Conservation (phyloP, 2,113 vertebrate species). For the Barnardius zonarius region DNA sequence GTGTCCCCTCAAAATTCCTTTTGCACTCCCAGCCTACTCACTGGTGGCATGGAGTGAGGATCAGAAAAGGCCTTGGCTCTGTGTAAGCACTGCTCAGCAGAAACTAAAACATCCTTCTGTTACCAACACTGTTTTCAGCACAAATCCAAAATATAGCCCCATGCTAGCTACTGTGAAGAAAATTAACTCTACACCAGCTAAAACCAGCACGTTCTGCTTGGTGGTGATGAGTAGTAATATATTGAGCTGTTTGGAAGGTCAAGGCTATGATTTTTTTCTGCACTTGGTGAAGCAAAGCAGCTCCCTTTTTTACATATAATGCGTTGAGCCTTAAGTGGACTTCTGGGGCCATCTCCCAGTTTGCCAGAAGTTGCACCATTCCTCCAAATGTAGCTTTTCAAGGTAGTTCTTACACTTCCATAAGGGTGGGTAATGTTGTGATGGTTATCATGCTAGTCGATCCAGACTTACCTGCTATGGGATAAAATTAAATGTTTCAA, state of each 20-base stretch:
- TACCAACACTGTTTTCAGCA: neutral
- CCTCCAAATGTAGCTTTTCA: neutral
- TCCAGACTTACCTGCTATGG: neutral
- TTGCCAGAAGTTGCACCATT: neutral
- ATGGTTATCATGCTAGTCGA: neutral
- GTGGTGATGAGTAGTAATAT: neutral
- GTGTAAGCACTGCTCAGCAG: neutral
- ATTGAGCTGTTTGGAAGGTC: neutral
- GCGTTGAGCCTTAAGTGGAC: neutral
- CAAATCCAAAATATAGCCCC: neutral
- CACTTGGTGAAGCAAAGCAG: fast-evolving
- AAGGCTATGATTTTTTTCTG: fast-evolving
- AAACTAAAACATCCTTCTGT: neutral
- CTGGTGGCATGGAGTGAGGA: neutral
- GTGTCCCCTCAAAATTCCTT: neutral
- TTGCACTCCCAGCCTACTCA: neutral
- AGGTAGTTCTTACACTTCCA: neutral
- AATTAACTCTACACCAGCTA: neutral
- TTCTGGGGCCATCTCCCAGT: neutral
- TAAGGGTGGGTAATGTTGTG: neutral
- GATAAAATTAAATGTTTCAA: neutral
- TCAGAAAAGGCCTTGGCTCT: neutral
- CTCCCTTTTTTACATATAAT: neutral
- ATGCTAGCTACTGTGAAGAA: neutral
- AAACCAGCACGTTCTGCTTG: neutral